Evolutionary conservation across 2,113 vertebrate genomes (phyloP), one percentile per base, ranked within the genome.

Genomic region (Edolisoma coerulescens): DNA sequence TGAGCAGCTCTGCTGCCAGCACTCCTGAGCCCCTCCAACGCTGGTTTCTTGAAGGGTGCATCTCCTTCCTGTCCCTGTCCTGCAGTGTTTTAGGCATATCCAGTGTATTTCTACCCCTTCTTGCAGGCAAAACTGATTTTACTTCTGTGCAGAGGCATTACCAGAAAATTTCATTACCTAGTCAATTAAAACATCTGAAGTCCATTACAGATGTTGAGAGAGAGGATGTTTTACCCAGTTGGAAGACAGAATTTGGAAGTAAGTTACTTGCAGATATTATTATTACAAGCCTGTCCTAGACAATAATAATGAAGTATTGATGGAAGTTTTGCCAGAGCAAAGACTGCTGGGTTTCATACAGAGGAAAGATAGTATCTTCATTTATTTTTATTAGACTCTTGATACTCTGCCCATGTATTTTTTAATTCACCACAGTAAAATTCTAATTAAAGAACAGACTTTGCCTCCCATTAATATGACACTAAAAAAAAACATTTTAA

Each of bases 391-490:
- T 96, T 95, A 90, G 88, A 10, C 95, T 87, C 92, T 84, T 93
- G 93, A 88, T 96, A 92, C 84, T 93, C 89, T 95, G 92, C 96
- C 93, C 95, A 93, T 97, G 95, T 94, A 88, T 97, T 96, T 93
- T 96, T 95, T 96, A 97, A 95, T 97, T 95, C 96, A 90, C 83
- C 80, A 84, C 93, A 94, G 88, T 96, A 96, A 96, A 96, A 97
- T 96, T 89, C 96, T 96, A 95, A 96, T 96, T 97, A 96, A 96
- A 95, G 96, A 97, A 96, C 83, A 95, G 95, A 89, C 93, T 95
- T 94, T 95, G 86, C 93, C 57, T 96, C 69, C 61, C 92, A 95
- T 95, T 96, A 97, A 96, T 96, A 94, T 95, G 90, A 82, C 92
- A 94, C 79, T 93, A 70, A 77, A 90, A 90, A 80, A 71, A 87